These are phyloP conservation scores for Clitarchus hookeri DNA, from an alignment of 2,888 invertebrate genomes.

Conservation along the genomic window DNA sequence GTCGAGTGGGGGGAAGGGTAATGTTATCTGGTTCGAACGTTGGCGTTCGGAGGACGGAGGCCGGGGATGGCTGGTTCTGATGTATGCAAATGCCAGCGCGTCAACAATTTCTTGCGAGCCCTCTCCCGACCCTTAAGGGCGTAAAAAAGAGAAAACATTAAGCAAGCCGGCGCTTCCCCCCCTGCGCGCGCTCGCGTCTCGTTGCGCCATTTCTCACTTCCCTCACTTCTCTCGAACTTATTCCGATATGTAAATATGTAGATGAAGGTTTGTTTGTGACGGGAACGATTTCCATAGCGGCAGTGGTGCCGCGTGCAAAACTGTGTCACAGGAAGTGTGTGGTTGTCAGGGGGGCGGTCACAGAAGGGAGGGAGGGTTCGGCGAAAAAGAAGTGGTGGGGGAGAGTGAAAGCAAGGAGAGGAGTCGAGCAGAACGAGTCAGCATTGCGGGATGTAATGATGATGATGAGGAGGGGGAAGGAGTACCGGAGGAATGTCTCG, in stretches of 20 bases:
- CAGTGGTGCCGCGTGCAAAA: background rate
- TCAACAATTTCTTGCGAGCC: conserved; percentile 2
- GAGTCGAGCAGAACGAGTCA: background rate
- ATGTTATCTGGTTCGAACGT: background rate
- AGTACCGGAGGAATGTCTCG: background rate
- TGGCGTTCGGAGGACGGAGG: background rate
- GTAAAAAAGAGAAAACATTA: background rate
- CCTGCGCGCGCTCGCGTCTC: background rate
- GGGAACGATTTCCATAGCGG: background rate
- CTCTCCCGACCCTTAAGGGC: background rate
- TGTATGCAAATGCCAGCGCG: conserved; percentile 3
- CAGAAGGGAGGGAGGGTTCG: background rate
- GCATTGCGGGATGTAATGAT: no score
- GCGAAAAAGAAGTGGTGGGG: background rate
- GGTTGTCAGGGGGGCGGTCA: no score
- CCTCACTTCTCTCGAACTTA: background rate
- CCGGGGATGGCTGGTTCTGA: background rate
- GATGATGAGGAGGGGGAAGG: background rate
- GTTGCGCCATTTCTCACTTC: background rate
- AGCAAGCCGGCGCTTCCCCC: background rate
- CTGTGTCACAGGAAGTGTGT: no score
- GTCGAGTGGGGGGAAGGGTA: background rate
- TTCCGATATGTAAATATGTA: conserved; percentile 14
- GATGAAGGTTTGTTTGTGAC: conserved; percentile 14
- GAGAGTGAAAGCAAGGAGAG: background rate